phyloP scores from a whole-genome alignment of 1,140 invertebrate species.

The Luehdorfia chinensis region DNA sequence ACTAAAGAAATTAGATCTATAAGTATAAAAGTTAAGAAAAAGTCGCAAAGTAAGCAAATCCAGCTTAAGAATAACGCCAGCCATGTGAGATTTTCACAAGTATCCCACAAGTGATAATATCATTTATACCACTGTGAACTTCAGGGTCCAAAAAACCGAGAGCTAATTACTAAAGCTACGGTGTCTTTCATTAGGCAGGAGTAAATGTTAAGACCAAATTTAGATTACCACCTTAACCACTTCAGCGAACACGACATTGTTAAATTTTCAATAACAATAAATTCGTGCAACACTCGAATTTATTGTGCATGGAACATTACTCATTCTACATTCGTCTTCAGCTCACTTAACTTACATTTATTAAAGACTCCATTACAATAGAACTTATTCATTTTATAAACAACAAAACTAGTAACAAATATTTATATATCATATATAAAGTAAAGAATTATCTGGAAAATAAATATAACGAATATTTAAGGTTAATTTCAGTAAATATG shows the following conservation, averaged over 20 bases:
- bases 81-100: background rate
- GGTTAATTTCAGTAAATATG: background rate
- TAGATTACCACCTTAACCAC: too few species aligned
- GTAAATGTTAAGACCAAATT: too few species aligned
- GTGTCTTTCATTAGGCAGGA: too few species aligned
- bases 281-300: too few species aligned
- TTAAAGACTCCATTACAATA: conserved; percentile 25
- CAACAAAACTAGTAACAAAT: conserved; percentile 50
- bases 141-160: conserved; percentile 9
- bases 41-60: conserved; percentile 3
- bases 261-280: too few species aligned
- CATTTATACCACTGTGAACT: conserved; percentile 9
- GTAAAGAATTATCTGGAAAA: conserved; percentile 7
- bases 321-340: too few species aligned
- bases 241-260: too few species aligned
- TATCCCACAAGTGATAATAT: conserved; percentile 4
- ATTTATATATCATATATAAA: conserved; percentile 18
- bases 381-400: conserved; percentile 50
- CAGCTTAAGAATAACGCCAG: conserved; percentile 3
- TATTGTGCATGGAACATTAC: too few species aligned
- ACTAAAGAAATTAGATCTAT: too few species aligned
- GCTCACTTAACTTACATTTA: conserved; percentile 17
- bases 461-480: conserved; percentile 9
- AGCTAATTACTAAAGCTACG: conserved; percentile 6
- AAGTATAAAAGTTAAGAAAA: too few species aligned